Conservation (phyloP, 2,113 vertebrate species). For the Myrmecobius fasciatus region DNA sequence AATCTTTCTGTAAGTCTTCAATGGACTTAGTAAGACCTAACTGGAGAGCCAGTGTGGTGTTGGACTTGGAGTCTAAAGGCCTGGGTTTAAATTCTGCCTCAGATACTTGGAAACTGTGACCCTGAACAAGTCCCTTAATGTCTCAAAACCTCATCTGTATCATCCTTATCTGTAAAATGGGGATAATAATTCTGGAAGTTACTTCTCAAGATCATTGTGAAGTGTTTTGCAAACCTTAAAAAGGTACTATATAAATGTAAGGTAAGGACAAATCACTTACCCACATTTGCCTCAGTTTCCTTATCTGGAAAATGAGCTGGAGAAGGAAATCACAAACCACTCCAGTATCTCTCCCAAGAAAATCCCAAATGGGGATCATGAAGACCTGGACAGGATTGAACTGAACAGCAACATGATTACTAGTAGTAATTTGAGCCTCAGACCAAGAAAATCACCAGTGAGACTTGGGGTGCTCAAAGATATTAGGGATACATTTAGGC, state of each 20-base stretch:
- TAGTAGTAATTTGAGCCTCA: not conserved
- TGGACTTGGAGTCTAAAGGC: not conserved
- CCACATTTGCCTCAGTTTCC: not conserved
- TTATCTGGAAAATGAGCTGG: not conserved
- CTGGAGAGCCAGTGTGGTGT: not conserved
- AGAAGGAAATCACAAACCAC: not conserved
- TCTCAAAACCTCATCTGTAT: too few relatives aligned
- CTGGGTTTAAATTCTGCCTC: not conserved
- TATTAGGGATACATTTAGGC: too few relatives aligned
- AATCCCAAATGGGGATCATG: not conserved
- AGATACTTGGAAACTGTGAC: not conserved
- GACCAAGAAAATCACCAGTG: not conserved
- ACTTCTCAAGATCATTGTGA: not conserved
- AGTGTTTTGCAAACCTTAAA: not conserved
- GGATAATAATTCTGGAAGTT: not conserved
- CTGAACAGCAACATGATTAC: not conserved
- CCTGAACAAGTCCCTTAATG: too few relatives aligned
- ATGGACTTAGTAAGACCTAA: not conserved
- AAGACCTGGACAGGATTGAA: not conserved
- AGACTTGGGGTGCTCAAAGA: too few relatives aligned
- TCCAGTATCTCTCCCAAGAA: not conserved
- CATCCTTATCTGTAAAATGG: not conserved
- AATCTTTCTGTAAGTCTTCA: not conserved
- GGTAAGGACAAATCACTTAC: not conserved
- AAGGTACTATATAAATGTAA: not conserved